Conservation (phyloP, 1,140 invertebrate genomes). For the Bicyclus anynana region DNA sequence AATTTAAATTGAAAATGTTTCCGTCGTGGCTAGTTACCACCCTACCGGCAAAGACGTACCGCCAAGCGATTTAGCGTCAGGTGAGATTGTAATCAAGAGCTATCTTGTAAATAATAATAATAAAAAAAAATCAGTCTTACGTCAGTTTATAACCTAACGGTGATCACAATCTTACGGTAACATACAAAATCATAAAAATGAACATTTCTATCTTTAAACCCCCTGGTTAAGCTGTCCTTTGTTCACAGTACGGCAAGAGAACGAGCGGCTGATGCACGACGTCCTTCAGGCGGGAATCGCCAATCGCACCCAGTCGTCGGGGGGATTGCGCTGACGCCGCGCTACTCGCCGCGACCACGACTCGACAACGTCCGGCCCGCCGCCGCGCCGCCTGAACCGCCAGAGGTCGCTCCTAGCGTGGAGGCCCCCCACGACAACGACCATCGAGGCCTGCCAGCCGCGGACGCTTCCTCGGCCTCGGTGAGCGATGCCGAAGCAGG, state of each 20-base stretch:
- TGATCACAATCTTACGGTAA: too few species aligned
- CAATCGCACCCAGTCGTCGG: conserved; percentile 75
- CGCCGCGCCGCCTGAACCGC: conserved; percentile 61
- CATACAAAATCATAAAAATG: too few species aligned
- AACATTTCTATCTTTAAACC: not conserved
- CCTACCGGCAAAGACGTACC: too few species aligned
- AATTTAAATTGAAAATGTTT: too few species aligned
- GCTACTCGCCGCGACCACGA: conserved; percentile 67
- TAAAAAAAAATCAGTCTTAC: too few species aligned
- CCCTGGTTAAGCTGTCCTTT: conserved; percentile 45
- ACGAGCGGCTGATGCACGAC: conserved; percentile 75
- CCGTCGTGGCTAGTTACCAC: too few species aligned
- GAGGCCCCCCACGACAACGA: conserved; percentile 24
- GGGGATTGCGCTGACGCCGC: conserved; percentile 70
- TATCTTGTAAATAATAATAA: too few species aligned
- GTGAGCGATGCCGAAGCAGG: conserved; percentile 37
- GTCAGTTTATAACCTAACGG: too few species aligned
- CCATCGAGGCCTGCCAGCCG: conserved; percentile 15
- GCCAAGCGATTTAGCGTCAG: too few species aligned
- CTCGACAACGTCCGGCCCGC: conserved; percentile 64
- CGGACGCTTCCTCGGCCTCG: conserved; percentile 25
- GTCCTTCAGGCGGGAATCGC: conserved; percentile 69
- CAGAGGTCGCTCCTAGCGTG: conserved; percentile 36
- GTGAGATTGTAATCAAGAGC: too few species aligned
- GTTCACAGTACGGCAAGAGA: conserved; percentile 73